Evolutionary conservation across 1,140 invertebrate species (phyloP).

Genomic region (Ostrea denselamellosa): DNA sequence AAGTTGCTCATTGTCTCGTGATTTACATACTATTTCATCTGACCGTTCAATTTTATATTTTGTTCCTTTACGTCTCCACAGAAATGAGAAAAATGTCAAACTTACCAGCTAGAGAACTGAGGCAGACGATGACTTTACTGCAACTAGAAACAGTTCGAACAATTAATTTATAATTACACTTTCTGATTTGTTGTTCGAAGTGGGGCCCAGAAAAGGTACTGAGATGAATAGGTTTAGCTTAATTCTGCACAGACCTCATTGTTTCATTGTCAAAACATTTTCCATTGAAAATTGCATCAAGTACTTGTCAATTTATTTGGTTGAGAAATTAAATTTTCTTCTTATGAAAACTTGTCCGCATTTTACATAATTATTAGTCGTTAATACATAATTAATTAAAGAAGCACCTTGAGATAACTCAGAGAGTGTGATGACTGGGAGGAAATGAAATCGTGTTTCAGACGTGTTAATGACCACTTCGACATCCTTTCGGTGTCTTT

Average conservation of each 20-base stretch:
- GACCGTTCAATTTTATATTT: neutral
- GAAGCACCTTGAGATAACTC: neutral
- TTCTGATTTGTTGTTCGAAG: neutral
- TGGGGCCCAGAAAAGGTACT: neutral
- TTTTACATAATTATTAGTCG: neutral
- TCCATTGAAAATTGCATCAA: neutral
- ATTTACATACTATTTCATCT: too few species aligned
- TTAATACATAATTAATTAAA: neutral
- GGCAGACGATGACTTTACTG: slow-evolving; percentile 18
- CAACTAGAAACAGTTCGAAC: slow-evolving; percentile 11
- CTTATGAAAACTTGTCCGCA: neutral
- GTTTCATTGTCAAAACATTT: neutral
- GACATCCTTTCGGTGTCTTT: neutral
- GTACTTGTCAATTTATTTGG: neutral
- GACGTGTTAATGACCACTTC: neutral
- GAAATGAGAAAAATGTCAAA: neutral
- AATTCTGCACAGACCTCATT: neutral
- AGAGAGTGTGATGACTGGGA: neutral
- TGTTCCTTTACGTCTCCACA: neutral
- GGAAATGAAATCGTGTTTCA: neutral
- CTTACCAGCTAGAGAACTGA: slow-evolving; percentile 21
- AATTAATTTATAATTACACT: slow-evolving; percentile 39
- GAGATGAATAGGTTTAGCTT: neutral
- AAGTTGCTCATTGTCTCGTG: too few species aligned
- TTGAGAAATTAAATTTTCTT: neutral